phyloP scores from a whole-genome alignment of 2,888 invertebrate genomes.

The Stegophylla sp. region DNA sequence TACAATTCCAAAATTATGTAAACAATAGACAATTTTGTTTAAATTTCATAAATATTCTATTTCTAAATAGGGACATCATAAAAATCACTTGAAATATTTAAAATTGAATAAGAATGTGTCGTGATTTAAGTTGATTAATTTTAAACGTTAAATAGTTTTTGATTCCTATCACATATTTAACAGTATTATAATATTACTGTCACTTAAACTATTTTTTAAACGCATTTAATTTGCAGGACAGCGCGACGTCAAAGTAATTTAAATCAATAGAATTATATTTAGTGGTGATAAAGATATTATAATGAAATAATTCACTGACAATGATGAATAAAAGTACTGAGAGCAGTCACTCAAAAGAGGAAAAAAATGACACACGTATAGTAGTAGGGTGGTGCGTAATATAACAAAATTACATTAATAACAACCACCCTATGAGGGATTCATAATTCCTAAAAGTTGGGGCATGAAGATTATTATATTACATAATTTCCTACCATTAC shows the following conservation, averaged over 20 bases:
- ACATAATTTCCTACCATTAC: constrained; percentile 27
- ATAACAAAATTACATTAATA: constrained; percentile 52
- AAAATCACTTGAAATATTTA: too few relatives aligned
- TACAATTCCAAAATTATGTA: too few relatives aligned
- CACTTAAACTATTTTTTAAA: constrained; percentile 10
- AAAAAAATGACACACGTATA: constrained; percentile 41
- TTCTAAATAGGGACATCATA: too few relatives aligned
- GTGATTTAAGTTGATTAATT: too few relatives aligned
- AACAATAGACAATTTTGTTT: too few relatives aligned
- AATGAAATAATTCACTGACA: constrained; percentile 52
- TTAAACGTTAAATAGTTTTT: too few relatives aligned
- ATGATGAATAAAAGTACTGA: constrained; percentile 26
- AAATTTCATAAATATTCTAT: too few relatives aligned
- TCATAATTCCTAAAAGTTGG: constrained; percentile 11
- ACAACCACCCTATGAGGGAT: constrained; percentile 13
- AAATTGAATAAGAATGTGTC: too few relatives aligned
- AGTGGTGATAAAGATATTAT: constrained; percentile 25
- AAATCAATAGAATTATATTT: constrained; percentile 42
- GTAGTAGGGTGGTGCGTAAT: constrained; percentile 27
- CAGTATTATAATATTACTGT: neutral
- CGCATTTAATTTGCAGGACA: neutral
- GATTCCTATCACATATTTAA: neutral
- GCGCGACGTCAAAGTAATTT: constrained; percentile 17
- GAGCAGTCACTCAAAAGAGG: constrained; percentile 21
- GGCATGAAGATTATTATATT: constrained; percentile 28